Evolutionary conservation across 2,797 vertebrate genomes (phyloP).

Genomic region (Zenarchopterus dispar): DNA sequence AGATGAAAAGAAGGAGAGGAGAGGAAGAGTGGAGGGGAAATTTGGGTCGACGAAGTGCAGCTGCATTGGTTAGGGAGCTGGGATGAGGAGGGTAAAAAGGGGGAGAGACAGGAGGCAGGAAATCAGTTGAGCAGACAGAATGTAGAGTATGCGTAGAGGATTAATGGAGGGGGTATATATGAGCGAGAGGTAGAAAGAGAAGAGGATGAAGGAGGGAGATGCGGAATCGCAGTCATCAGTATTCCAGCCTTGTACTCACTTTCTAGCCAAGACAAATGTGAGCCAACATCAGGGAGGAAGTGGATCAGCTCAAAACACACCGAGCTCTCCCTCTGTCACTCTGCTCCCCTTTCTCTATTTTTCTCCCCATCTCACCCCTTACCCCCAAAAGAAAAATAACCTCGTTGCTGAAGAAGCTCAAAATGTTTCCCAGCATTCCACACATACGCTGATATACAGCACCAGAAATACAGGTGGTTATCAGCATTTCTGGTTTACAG

Average conservation of each 20-base stretch:
- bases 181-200: slow-evolving; percentile 49
- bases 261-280: slow-evolving; percentile 77
- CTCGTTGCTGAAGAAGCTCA: slow-evolving; percentile 35
- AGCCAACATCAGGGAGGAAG: slow-evolving; percentile 74
- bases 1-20: slow-evolving; percentile 37
- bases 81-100: slow-evolving; percentile 54
- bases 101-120: slow-evolving; percentile 59
- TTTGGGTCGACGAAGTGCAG: slow-evolving; percentile 71
- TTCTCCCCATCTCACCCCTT: slow-evolving; percentile 14
- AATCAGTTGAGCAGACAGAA: slow-evolving; percentile 79
- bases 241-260: slow-evolving; percentile 65
- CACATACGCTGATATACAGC: slow-evolving; percentile 1
- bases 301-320: slow-evolving; percentile 77
- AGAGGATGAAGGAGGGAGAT: slow-evolving; percentile 23
- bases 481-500: no score
- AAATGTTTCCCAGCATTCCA: slow-evolving; percentile 4
- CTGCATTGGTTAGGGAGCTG: slow-evolving; percentile 58
- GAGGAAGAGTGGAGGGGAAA: slow-evolving; percentile 45
- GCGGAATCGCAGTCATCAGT: slow-evolving; percentile 65
- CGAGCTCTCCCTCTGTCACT: slow-evolving; percentile 60
- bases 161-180: slow-evolving; percentile 59
- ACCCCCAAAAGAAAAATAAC: slow-evolving; percentile 20
- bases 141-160: slow-evolving; percentile 70
- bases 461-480: slow-evolving; percentile 28
- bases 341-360: slow-evolving; percentile 33